Conservation (phyloP, 2,113 vertebrate species). For the Seriola rivoliana region DNA sequence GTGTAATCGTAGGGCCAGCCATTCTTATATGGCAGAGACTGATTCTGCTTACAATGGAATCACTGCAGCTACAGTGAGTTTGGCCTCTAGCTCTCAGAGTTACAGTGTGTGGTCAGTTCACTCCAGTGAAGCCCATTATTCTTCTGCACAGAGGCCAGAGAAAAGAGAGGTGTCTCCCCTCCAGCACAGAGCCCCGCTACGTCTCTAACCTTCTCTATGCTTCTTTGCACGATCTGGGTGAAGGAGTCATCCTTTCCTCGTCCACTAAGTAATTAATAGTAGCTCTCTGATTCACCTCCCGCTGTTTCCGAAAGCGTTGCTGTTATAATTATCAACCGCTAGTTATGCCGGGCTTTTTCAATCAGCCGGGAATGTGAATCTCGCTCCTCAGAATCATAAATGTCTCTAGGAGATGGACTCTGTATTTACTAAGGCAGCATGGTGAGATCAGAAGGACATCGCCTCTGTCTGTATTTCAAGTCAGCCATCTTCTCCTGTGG, state of each 20-base stretch:
- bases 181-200: constrained; percentile 33
- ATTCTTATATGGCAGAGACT: constrained; percentile 50
- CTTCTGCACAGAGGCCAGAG: constrained; percentile 56
- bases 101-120: constrained; percentile 74
- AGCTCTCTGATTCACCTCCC: constrained; percentile 24
- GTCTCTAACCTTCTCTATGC: constrained; percentile 30
- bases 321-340: constrained; percentile 37
- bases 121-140: constrained; percentile 68
- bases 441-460: constrained; percentile 58
- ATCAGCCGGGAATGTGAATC: not conserved
- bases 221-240: constrained; percentile 21
- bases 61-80: constrained; percentile 71
- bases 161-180: constrained; percentile 49
- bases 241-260: constrained; percentile 17
- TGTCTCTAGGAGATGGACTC: constrained; percentile 24
- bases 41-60: constrained; percentile 71
- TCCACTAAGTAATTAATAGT: constrained; percentile 44
- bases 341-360: constrained; percentile 8
- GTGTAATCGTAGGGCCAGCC: constrained; percentile 49
- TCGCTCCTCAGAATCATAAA: constrained; percentile 10
- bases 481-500: constrained; percentile 63
- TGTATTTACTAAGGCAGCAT: constrained; percentile 39
- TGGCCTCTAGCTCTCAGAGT: constrained; percentile 71
- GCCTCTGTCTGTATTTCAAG: constrained; percentile 61
- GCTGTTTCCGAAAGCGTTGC: constrained; percentile 27